Conservation (phyloP, 2,888 invertebrate genomes). For the Mamestra brassicae region DNA sequence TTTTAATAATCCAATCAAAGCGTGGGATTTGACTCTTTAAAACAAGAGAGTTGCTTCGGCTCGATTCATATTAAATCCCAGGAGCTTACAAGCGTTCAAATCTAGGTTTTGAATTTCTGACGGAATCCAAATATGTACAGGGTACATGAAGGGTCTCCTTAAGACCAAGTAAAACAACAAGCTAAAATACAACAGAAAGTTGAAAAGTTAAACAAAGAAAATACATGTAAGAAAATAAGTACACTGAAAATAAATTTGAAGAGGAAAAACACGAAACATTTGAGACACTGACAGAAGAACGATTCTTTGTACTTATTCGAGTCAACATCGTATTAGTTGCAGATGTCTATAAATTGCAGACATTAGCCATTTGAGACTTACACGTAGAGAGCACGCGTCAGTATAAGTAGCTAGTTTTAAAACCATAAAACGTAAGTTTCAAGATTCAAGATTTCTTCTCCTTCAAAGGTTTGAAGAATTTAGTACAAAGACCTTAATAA, state of each 20-base stretch:
- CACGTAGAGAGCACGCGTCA: background rate
- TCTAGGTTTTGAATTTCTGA: background rate
- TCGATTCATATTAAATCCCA: background rate
- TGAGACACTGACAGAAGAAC: constrained; percentile 22
- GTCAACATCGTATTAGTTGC: constrained; percentile 54
- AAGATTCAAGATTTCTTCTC: background rate
- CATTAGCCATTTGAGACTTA: constrained; percentile 30
- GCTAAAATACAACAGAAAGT: constrained; percentile 28
- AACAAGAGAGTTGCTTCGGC: background rate
- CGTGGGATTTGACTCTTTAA: background rate
- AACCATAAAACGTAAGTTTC: background rate
- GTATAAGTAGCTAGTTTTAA: background rate
- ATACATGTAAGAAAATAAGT: constrained; percentile 34
- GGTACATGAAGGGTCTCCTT: constrained; percentile 10
- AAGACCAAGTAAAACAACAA: constrained; percentile 28
- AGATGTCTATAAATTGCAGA: constrained; percentile 62
- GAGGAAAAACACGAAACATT: constrained; percentile 25
- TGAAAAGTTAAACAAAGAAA: constrained; percentile 28
- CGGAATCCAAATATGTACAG: constrained; percentile 17
- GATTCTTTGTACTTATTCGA: constrained; percentile 40
- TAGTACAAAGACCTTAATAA: too few relatives aligned
- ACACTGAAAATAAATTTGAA: constrained; percentile 26
- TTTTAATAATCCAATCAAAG: background rate
- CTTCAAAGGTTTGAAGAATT: too few relatives aligned
- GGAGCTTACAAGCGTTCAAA: background rate